A percentile compares a stretch with the other conserved stretches of the same genome.
phyloP scores from a whole-genome alignment of 2,888 invertebrate genomes.

The Elmis aenea region DNA sequence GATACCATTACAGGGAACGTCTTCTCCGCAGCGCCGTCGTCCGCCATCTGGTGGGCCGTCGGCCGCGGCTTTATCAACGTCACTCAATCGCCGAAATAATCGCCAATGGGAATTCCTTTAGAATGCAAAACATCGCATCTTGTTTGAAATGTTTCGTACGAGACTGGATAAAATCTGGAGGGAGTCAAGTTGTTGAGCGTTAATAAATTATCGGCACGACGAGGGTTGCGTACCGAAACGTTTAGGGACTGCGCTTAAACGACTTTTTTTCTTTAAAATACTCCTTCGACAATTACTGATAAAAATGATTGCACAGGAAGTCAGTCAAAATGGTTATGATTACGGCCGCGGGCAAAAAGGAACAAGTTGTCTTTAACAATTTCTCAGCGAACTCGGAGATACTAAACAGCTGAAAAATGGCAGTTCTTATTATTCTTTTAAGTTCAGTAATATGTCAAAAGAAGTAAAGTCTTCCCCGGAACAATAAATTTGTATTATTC shows the following conservation, averaged over 20 bases:
- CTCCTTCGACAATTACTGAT: slow-evolving; percentile 25
- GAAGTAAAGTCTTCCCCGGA: too few relatives aligned
- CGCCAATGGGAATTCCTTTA: slow-evolving; percentile 32
- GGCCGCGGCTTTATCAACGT: slow-evolving; percentile 32
- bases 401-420: slow-evolving; percentile 16
- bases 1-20: slow-evolving; percentile 30
- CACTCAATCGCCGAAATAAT: slow-evolving; percentile 34
- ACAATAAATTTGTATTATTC: too few relatives aligned
- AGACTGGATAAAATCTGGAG: slow-evolving; percentile 29
- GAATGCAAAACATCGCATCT: slow-evolving; percentile 31
- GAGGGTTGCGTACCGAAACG: slow-evolving; percentile 23
- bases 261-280: slow-evolving; percentile 17
- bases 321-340: slow-evolving; percentile 16
- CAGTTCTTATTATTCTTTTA: too few relatives aligned
- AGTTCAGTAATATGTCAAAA: too few relatives aligned
- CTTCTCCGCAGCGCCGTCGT: slow-evolving; percentile 22
- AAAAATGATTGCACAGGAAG: slow-evolving; percentile 17
- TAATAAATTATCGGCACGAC: slow-evolving; percentile 31
- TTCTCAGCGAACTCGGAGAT: slow-evolving; percentile 10
- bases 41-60: slow-evolving; percentile 24
- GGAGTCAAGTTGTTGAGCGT: slow-evolving; percentile 26
- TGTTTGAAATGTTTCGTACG: slow-evolving; percentile 20
- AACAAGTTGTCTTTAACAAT: slow-evolving; percentile 17
- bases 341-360: slow-evolving; percentile 17
- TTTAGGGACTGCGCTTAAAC: slow-evolving; percentile 15